Base-by-base conservation (phyloP, 2,113 vertebrate species). In the Macquaria ambigua region DNA sequence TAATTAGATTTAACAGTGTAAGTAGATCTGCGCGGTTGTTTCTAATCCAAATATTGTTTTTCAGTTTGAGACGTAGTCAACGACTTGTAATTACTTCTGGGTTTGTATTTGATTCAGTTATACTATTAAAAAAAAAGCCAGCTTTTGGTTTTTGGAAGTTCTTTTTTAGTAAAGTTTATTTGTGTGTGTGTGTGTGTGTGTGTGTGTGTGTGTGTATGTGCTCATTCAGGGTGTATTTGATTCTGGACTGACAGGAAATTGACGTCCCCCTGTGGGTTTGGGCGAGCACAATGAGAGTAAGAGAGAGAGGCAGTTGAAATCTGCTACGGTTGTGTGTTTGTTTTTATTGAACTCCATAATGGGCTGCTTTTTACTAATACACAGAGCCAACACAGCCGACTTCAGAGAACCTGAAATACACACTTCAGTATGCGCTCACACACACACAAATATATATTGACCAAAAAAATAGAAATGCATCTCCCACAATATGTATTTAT, bases 211-310 rank as follows among this genome's bases (percentile, higher is more conserved):
- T 73, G 21, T 78, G 9, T 50, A 67, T 79, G 34, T 82, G 34
- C 55, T 68, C 75, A 72, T 66, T 81, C 39, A 18, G 31, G 31
- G 63, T 66, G 63, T 77, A 81, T 89, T 90, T 93, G 87, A 89
- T 87, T 93, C 76, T 79, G 82, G 77, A 84, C 87, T 90, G 88
- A 94, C 87, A 93, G 93, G 93, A 95, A 95, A 94, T 92, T 93
- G 89, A 89, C 77, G 81, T 92, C 84, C 80, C 80, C 63, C 74
- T 82, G 63, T 59, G 79, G 72, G 73, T 70, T 77, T 79, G 79
- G 74, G 64, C 37, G 43, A 81, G 83, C 71, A 73, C 46, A 77
- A 84, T 85, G 75, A 70, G 68, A 12, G 46, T 55, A 68, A 77
- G 25, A 70, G 72, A 75, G 68, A 67, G 78, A 77, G 66, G 85